A percentile compares a stretch with the other conserved stretches of the same genome.
Evolutionary conservation across 2,888 invertebrate species (phyloP).

Genomic region (Chloroclystis v-ata): DNA sequence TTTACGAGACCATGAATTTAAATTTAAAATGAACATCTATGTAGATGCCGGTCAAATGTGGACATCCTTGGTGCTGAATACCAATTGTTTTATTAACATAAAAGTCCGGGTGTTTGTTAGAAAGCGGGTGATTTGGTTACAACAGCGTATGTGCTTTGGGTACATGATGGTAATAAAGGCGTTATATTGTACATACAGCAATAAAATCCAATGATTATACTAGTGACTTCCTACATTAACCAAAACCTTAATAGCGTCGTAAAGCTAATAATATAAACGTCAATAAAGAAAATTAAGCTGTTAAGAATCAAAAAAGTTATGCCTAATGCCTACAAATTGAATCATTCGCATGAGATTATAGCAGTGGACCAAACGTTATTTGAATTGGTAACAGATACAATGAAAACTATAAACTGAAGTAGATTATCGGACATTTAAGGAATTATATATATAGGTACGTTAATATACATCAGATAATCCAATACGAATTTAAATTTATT

Average conservation of each 20-base stretch:
- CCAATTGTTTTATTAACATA: slow-evolving; percentile 74
- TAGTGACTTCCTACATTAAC: slow-evolving; percentile 59
- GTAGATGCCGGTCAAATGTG: slow-evolving; percentile 76
- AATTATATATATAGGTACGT: no score
- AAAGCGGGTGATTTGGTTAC: slow-evolving; percentile 78
- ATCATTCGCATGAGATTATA: slow-evolving; percentile 11
- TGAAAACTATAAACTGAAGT: neutral
- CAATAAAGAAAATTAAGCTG: slow-evolving; percentile 16
- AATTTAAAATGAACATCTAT: slow-evolving; percentile 73
- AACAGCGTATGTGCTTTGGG: slow-evolving; percentile 60
- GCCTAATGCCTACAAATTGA: slow-evolving; percentile 9
- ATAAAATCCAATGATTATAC: slow-evolving; percentile 63
- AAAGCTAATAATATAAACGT: slow-evolving; percentile 30
- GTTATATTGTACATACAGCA: slow-evolving; percentile 54
- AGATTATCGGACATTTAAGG: no score
- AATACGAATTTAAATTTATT: no score
- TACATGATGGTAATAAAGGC: slow-evolving; percentile 60
- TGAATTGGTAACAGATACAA: neutral
- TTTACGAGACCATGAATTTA: slow-evolving; percentile 74
- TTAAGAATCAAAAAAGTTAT: slow-evolving; percentile 14
- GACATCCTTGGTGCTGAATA: slow-evolving; percentile 67
- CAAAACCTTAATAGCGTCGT: slow-evolving; percentile 35
- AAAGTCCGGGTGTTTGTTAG: slow-evolving; percentile 75
- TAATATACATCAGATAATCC: no score
- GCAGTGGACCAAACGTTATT: neutral